These are phyloP conservation scores for Cataglyphis rosenhaueri DNA, from an alignment of 2,888 invertebrate genomes.

Conservation along the genomic window DNA sequence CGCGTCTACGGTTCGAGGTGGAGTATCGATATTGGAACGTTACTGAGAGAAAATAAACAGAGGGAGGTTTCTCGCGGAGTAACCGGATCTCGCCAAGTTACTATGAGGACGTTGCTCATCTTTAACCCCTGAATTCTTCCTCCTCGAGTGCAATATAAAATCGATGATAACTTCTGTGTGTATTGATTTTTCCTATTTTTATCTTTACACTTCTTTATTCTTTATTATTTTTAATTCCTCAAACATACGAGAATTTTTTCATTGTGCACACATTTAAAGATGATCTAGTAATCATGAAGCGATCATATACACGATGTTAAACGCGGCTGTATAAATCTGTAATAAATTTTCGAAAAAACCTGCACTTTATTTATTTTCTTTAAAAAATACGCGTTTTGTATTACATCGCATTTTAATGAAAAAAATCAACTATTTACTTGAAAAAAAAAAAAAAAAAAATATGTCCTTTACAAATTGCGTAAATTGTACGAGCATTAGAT, in stretches of 20 bases:
- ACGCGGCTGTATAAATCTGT: background rate
- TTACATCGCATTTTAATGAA: background rate
- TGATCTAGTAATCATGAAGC: background rate
- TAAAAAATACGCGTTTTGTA: background rate
- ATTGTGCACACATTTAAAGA: background rate
- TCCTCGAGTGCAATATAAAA: constrained; percentile 1
- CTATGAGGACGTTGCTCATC: constrained; percentile 45
- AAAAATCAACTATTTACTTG: background rate
- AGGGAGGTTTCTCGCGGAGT: constrained; percentile 43
- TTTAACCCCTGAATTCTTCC: constrained; percentile 39
- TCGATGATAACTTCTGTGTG: constrained; percentile 17
- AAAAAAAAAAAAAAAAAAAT: background rate
- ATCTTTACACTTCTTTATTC: background rate
- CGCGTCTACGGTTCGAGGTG: constrained; percentile 42
- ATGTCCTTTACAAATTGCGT: background rate
- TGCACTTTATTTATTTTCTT: background rate
- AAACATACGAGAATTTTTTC: background rate
- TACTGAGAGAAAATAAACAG: constrained; percentile 66
- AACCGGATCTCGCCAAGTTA: constrained; percentile 45
- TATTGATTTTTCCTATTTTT: constrained; percentile 10
- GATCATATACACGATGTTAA: background rate
- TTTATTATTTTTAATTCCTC: background rate
- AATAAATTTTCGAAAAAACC: background rate
- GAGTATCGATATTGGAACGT: constrained; percentile 62
- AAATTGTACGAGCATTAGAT: background rate